Base-by-base conservation (phyloP, 2,113 vertebrate genomes). In the Etheostoma cragini region DNA sequence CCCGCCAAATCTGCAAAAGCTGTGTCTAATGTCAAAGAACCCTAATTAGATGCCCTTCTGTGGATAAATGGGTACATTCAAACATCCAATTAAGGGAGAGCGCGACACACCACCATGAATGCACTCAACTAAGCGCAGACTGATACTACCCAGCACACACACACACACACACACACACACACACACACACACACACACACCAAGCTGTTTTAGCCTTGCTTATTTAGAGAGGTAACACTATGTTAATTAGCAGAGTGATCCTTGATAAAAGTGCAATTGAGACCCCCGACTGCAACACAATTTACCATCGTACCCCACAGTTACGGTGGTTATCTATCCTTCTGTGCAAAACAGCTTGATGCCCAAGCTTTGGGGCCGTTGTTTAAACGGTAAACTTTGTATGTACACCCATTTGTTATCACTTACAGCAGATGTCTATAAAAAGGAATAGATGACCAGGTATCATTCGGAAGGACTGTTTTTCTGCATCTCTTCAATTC, bases 1-100 rank as follows among this genome's bases (percentile, higher is more conserved):
- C 80, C 81, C 61, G 53, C 75, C 76, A 84, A 58, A 80, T 81
- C 82, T 50, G 50, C 35, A 17, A 62, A 81, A 85, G 83, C 85
- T 53, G 76, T 60, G 71, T 87, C 85, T 87, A 71, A 85, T 90
- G 93, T 89, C 90, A 91, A 78, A 92, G 83, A 84, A 86, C 78
- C 87, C 87, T 94, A 93, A 94, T 94, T 94, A 93, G 92, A 85
- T 86, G 76, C 82, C 82, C 85, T 83, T 86, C 83, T 82, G 85
- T 73, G 88, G 81, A 91, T 88, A 91, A 93, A 93, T 89, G 82
- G 88, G 77, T 88, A 86, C 87, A 89, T 90, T 94, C 89, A 93
- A 93, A 91, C 88, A 88, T 90, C 90, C 88, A 94, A 93, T 95
- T 94, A 94, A 72, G 82, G 73, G 14, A 84, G 84, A 80, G 83